Percentiles rank a stretch among this genome's conserved stretches.
Conservation (phyloP, 30 jellyfish, hydroid and myxozoan genomes). For the Pelagia noctiluca region DNA sequence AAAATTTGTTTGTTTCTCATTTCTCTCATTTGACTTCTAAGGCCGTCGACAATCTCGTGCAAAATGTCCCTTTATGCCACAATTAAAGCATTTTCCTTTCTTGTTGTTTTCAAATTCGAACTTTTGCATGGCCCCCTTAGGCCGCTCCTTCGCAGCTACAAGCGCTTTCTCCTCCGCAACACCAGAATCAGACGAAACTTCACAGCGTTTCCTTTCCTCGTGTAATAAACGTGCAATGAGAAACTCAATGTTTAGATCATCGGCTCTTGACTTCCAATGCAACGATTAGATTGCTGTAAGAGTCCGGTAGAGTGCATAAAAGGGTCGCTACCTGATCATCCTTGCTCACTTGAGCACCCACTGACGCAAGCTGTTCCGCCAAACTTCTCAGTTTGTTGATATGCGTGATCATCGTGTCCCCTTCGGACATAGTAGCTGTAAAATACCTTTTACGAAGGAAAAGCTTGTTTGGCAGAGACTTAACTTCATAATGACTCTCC, state of each 20-base stretch:
- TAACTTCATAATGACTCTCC: constrained; percentile 29
- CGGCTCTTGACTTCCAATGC: constrained; percentile 47
- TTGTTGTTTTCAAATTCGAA: background rate
- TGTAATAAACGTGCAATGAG: background rate
- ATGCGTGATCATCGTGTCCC: constrained; percentile 20
- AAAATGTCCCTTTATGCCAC: constrained; percentile 35
- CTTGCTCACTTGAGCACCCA: constrained; percentile 7
- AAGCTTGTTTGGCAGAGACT: constrained; percentile 36
- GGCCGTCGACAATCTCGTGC: constrained; percentile 25
- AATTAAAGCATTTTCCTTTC: constrained; percentile 21
- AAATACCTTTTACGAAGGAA: constrained; percentile 29
- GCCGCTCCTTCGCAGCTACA: background rate
- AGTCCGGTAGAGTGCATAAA: constrained; percentile 46
- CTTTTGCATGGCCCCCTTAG: background rate
- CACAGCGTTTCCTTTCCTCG: background rate
- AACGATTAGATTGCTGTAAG: constrained; percentile 33
- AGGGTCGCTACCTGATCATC: constrained; percentile 56
- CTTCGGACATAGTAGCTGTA: constrained; percentile 36
- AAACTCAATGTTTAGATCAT: background rate
- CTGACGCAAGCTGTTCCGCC: constrained; percentile 38
- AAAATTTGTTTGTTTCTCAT: background rate
- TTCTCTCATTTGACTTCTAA: constrained; percentile 1
- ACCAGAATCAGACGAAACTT: background rate
- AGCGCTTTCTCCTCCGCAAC: background rate
- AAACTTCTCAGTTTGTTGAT: constrained; percentile 18